Evolutionary conservation across 2,113 vertebrate genomes (phyloP).

Genomic region (Hypocryptadius cinnamomeus): DNA sequence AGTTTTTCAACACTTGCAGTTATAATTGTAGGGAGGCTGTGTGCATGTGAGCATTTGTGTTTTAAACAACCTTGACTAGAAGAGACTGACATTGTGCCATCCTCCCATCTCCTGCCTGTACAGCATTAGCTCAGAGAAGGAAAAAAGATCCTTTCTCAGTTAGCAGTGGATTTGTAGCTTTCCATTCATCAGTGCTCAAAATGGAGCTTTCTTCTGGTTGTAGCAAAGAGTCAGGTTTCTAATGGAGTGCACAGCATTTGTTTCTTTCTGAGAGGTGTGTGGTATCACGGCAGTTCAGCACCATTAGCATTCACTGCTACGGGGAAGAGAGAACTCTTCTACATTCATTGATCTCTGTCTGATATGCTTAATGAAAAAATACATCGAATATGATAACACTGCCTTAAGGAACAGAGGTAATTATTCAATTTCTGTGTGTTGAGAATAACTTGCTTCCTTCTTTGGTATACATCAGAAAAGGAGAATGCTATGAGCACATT

Average conservation of each 20-base stretch:
- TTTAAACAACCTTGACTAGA: background rate
- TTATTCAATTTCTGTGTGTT: slow-evolving; percentile 34
- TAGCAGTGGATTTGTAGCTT: background rate
- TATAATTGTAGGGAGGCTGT: background rate
- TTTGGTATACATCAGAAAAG: background rate
- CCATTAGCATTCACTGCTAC: slow-evolving; percentile 26
- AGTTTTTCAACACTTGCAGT: background rate
- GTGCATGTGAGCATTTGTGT: background rate
- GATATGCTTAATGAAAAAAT: slow-evolving; percentile 56
- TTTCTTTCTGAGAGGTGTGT: background rate
- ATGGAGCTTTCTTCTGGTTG: background rate
- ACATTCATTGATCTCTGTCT: slow-evolving; percentile 47
- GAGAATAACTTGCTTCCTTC: slow-evolving; percentile 23
- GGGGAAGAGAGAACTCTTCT: background rate
- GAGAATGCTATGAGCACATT: background rate
- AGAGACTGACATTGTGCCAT: background rate
- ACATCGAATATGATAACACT: slow-evolving; percentile 45
- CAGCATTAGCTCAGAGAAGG: background rate
- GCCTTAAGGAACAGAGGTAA: slow-evolving; percentile 50
- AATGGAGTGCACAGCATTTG: background rate
- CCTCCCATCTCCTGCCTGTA: background rate
- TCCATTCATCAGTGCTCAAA: background rate
- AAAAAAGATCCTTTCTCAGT: background rate
- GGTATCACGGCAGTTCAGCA: background rate
- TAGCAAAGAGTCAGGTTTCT: background rate